These are phyloP conservation scores for Coremacera marginata DNA, from an alignment of 2,888 invertebrate species.

Conservation along the genomic window DNA sequence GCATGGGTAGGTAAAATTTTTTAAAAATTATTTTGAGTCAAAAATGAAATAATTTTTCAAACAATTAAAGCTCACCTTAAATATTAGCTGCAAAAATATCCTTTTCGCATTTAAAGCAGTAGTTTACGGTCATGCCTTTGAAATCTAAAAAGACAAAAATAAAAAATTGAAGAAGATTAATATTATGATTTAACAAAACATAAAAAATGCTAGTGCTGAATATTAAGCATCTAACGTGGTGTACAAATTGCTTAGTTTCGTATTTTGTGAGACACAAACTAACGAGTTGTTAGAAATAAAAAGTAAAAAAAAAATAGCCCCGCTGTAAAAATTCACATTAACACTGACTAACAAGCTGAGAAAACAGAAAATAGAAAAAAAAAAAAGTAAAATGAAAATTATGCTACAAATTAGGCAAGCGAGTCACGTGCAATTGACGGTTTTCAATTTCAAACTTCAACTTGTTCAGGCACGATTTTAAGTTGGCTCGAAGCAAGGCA, in stretches of 20 bases:
- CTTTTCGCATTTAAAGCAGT: neutral
- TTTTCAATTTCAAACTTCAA: slow-evolving; percentile 44
- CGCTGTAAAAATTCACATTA: slow-evolving; percentile 8
- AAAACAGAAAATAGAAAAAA: neutral
- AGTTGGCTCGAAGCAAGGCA: neutral
- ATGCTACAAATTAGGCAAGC: slow-evolving; percentile 50
- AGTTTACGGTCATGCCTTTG: neutral
- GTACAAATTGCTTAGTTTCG: no score
- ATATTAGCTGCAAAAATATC: neutral
- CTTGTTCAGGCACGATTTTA: slow-evolving; percentile 8
- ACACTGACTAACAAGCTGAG: slow-evolving; percentile 9
- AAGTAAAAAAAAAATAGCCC: neutral
- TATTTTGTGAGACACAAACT: no score
- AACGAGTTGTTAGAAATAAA: neutral
- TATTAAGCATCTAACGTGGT: no score
- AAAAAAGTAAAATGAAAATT: neutral
- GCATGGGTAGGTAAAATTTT: no score
- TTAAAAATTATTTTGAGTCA: no score
- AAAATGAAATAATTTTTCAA: no score
- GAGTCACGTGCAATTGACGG: slow-evolving; percentile 57
- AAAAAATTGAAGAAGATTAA: neutral
- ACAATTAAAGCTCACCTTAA: neutral
- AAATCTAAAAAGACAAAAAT: neutral
- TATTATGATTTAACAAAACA: neutral
- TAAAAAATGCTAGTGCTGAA: no score